Conservation (phyloP, 1,140 invertebrate genomes). For the Drosophila chauvacae region DNA sequence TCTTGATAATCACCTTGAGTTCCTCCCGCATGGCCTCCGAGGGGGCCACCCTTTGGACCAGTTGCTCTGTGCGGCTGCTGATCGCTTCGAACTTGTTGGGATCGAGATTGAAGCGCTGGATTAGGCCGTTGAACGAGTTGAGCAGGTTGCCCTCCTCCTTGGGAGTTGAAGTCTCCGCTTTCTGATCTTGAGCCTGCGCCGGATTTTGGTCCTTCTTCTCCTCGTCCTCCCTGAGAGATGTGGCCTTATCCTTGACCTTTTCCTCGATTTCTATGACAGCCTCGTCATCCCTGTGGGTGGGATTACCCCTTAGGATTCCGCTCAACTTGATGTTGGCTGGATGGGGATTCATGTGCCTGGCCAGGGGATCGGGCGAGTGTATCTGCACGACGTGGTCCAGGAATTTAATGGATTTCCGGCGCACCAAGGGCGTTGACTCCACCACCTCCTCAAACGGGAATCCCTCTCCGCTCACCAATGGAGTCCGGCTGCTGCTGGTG, state of each 20-base stretch:
- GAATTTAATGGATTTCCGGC: conserved; percentile 47
- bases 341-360: background rate
- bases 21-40: conserved; percentile 54
- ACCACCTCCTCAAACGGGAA: background rate
- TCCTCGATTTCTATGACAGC: background rate
- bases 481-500: conserved; percentile 76
- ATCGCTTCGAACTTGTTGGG: conserved; percentile 40
- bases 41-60: conserved; percentile 52
- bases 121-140: conserved; percentile 19
- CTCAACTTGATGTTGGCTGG: background rate
- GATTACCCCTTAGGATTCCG: conserved; percentile 2
- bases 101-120: conserved; percentile 57
- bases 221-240: background rate
- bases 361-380: conserved; percentile 32
- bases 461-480: background rate
- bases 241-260: background rate
- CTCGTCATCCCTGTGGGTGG: background rate
- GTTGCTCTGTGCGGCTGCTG: conserved; percentile 56
- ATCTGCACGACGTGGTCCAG: conserved; percentile 58
- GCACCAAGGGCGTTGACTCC: background rate
- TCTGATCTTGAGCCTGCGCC: too few relatives aligned
- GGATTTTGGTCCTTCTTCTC: background rate
- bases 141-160: background rate
- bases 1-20: conserved; percentile 59
- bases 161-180: background rate